These are phyloP conservation scores for Mola mola DNA, from an alignment of 2,113 vertebrate genomes.

Conservation along the genomic window DNA sequence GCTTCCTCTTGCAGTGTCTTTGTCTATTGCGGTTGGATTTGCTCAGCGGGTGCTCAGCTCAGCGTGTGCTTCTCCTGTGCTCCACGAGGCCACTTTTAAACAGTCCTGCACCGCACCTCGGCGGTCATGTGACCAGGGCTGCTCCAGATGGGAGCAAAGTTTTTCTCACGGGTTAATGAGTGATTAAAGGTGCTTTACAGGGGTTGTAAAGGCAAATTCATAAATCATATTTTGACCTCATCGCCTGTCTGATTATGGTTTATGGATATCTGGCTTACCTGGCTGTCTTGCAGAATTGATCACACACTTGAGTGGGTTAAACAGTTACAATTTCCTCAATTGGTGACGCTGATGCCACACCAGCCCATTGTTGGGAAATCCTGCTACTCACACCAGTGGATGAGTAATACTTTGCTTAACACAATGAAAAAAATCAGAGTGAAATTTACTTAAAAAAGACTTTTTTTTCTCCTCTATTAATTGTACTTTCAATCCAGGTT, in stretches of 20 bases:
- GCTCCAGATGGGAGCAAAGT: constrained; percentile 44
- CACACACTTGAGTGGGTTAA: constrained; percentile 33
- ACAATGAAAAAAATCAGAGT: too few relatives aligned
- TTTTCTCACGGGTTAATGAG: constrained; percentile 79
- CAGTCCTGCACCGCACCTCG: not conserved
- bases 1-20: too few relatives aligned
- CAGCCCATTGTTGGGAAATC: constrained; percentile 18
- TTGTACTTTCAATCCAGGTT: too few relatives aligned
- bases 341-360: constrained; percentile 2
- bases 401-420: too few relatives aligned
- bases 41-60: constrained; percentile 17
- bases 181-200: constrained; percentile 62
- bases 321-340: constrained; percentile 30
- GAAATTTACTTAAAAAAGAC: too few relatives aligned
- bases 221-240: constrained; percentile 72
- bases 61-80: constrained; percentile 38
- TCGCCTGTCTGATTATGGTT: constrained; percentile 57
- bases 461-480: too few relatives aligned
- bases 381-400: constrained; percentile 4
- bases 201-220: constrained; percentile 68
- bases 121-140: constrained; percentile 42
- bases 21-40: too few relatives aligned
- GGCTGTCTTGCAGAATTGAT: constrained; percentile 7
- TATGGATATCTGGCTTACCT: constrained; percentile 37
- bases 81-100: constrained; percentile 70